Evolutionary conservation across 2,797 vertebrate species (phyloP).

Genomic region (Chromis chromis): DNA sequence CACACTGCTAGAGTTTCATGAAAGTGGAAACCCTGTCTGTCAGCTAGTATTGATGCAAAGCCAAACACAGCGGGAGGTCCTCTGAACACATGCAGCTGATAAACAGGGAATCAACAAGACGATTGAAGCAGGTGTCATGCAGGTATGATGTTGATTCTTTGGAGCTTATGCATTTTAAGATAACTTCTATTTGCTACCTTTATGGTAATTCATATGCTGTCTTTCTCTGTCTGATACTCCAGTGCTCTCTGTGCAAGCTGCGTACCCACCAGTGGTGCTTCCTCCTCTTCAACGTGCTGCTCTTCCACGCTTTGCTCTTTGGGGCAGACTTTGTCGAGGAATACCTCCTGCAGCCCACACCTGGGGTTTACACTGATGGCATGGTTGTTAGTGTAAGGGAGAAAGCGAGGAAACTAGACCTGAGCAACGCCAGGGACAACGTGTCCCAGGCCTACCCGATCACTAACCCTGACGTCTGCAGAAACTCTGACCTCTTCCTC

Average conservation of each 20-base stretch:
- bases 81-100: conserved; percentile 28
- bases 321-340: conserved; percentile 93
- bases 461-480: conserved; percentile 79
- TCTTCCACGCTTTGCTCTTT: conserved; percentile 92
- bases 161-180: not conserved
- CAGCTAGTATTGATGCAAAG: conserved; percentile 49
- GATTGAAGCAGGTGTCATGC: conserved; percentile 64
- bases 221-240: conserved; percentile 23
- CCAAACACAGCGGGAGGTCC: conserved; percentile 4
- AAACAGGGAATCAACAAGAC: conserved; percentile 38
- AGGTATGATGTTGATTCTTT: conserved; percentile 68
- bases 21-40: conserved; percentile 69
- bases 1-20: conserved; percentile 69
- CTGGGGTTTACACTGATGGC: conserved; percentile 85
- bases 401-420: conserved; percentile 88
- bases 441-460: conserved; percentile 81
- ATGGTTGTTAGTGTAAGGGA: conserved; percentile 87
- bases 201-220: not conserved
- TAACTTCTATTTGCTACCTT: not conserved
- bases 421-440: conserved; percentile 80
- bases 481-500: conserved; percentile 86
- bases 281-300: conserved; percentile 90
- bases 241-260: conserved; percentile 89
- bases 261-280: conserved; percentile 97
- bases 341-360: conserved; percentile 89